Evolutionary conservation across 2,113 vertebrate genomes (phyloP).

Genomic region (Puffinus mauretanicus): DNA sequence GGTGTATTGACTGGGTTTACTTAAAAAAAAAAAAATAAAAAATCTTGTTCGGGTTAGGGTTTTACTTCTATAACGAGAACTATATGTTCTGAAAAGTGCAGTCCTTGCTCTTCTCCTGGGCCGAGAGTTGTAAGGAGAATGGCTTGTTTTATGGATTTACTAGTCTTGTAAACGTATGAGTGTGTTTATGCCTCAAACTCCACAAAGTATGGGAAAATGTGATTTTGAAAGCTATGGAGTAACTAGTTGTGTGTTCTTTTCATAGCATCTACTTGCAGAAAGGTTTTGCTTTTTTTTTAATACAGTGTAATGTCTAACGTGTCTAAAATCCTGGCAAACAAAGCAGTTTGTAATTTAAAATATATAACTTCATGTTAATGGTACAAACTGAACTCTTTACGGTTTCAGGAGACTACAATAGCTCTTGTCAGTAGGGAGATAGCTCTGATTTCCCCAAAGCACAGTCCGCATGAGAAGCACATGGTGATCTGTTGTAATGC

Average conservation of each 20-base stretch:
- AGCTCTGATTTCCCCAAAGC: not conserved
- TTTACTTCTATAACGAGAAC: not conserved
- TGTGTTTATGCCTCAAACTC: not conserved
- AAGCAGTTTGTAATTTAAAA: not conserved
- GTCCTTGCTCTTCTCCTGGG: not conserved
- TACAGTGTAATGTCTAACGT: not conserved
- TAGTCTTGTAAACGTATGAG: not conserved
- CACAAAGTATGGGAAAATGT: not conserved
- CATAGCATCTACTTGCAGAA: not conserved
- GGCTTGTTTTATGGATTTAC: not conserved
- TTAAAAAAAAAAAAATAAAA: not conserved
- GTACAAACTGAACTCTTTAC: not conserved
- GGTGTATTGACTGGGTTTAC: not conserved
- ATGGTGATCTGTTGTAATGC: not conserved
- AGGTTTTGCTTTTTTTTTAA: not conserved
- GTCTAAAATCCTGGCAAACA: not conserved
- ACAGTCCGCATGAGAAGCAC: not conserved
- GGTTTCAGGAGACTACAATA: not conserved
- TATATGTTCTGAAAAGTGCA: rapidly evolving
- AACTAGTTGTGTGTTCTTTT: not conserved
- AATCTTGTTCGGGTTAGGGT: not conserved
- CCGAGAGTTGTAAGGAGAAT: not conserved
- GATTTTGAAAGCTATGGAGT: not conserved
- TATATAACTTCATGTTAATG: not conserved
- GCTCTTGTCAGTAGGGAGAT: not conserved